Conservation (phyloP, 2,888 invertebrate genomes). For the Mellilla xanthometata region DNA sequence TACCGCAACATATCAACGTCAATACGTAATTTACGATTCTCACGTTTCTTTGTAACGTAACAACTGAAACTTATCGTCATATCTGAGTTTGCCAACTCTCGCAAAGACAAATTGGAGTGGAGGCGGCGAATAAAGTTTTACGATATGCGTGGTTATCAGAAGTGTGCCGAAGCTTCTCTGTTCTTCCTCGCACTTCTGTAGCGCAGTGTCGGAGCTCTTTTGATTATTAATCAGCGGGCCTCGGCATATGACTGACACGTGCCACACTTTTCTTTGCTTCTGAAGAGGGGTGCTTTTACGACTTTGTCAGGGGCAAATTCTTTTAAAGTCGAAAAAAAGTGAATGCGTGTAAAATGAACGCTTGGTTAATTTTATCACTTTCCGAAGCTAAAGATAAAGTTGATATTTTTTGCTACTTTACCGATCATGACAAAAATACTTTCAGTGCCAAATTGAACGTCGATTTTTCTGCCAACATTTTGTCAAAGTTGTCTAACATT, state of each 20-base stretch:
- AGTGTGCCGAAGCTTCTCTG: conserved; percentile 51
- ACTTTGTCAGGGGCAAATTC: too few species aligned
- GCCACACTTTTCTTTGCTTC: neutral
- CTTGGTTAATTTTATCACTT: too few species aligned
- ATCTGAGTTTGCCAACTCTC: conserved; percentile 63
- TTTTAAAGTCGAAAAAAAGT: too few species aligned
- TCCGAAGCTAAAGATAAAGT: too few species aligned
- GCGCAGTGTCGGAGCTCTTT: conserved; percentile 12
- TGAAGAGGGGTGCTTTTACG: too few species aligned
- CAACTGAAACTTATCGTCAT: conserved; percentile 59
- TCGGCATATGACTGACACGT: neutral
- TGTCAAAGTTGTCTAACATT: too few species aligned
- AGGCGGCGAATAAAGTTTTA: conserved; percentile 74
- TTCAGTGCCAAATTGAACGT: too few species aligned
- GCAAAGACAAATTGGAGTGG: conserved; percentile 69
- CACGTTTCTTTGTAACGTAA: conserved; percentile 42
- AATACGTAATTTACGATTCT: conserved; percentile 47
- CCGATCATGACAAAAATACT: too few species aligned
- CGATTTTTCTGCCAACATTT: too few species aligned
- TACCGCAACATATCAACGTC: conserved; percentile 38
- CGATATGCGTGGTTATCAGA: conserved; percentile 73
- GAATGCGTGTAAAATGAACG: too few species aligned
- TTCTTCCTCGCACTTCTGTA: conserved; percentile 18
- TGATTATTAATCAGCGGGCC: neutral
- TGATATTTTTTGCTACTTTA: too few species aligned